Conservation (phyloP, 2,888 invertebrate species). For the Ceriagrion tenellum region DNA sequence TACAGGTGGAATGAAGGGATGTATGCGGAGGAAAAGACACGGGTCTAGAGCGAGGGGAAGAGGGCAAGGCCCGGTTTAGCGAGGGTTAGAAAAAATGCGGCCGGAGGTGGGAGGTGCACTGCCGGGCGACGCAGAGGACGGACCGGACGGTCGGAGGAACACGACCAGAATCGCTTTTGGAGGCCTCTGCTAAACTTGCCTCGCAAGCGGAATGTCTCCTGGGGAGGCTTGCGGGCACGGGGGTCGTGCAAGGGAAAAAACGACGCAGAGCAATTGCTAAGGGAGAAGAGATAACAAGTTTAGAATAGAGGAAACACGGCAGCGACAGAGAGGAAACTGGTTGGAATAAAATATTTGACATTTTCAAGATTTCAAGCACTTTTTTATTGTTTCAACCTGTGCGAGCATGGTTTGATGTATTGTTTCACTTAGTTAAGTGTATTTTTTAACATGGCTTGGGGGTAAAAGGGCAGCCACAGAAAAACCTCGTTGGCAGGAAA, state of each 20-base stretch:
- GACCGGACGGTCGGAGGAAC: neutral
- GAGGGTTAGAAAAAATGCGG: neutral
- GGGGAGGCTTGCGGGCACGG: neutral
- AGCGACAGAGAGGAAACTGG: neutral
- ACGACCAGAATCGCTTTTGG: conserved; percentile 29
- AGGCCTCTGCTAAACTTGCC: neutral
- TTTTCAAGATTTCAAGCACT: neutral
- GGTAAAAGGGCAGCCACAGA: too few relatives aligned
- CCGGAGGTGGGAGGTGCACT: too few relatives aligned
- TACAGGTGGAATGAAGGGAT: neutral
- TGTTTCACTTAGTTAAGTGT: too few relatives aligned
- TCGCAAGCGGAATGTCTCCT: neutral
- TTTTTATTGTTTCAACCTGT: neutral
- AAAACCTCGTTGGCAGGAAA: too few relatives aligned
- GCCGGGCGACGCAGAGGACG: neutral
- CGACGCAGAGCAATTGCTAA: neutral
- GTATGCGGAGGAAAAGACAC: neutral
- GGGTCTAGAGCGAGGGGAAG: neutral
- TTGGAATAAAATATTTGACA: neutral
- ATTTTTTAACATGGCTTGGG: too few relatives aligned
- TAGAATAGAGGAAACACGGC: neutral
- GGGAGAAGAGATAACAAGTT: neutral
- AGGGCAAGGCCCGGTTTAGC: neutral
- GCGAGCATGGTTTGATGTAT: too few relatives aligned
- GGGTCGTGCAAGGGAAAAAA: neutral